Evolutionary conservation across 2,797 vertebrate species (phyloP), one percentile per base, ranked within the genome.

Genomic region (Dendrocincla fuliginosa): DNA sequence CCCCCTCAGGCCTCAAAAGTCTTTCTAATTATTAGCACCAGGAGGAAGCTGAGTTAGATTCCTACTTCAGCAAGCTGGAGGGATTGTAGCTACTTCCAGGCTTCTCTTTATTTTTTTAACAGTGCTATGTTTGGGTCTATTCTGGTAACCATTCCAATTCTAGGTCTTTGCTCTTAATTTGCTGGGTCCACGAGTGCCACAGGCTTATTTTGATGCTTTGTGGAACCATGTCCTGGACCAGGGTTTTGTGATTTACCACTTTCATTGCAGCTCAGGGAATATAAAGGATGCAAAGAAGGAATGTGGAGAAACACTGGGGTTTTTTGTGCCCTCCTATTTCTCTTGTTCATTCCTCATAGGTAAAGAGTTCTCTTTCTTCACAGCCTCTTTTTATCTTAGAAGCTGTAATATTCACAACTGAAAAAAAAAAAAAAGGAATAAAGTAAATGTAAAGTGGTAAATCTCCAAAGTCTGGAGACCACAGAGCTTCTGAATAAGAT

Each of bases 401-500:
- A 73, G 24, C 87, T 89, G 33, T 35, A 94, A 87, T 69, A 90
- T 65, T 93, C 47, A 76, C 61, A 56, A 50, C 41, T 41, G 35
- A 4, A 27, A 53, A 64, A 80, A 89, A 16, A 25, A 89, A 53
- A 23, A 33, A 46, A 13, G 39, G 5, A 18, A 56, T 63, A 82
- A 89, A 75, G 37, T 49, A 39, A 84, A 81, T 47, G 61, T 64
- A 59, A 73, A 85, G 89, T 83, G 67, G 28, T 70, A 91, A 70
- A 82, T 84, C 81, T 93, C 84, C 84, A 41, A 76, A 92, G 84
- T 80, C 81, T 87, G 75, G 73, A 85, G 64, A 67, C 71, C 79
- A 52, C 63, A 79, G 84, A 96, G 87, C 81, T 82, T n/a, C 47
- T 87, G 85, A 86, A 84, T 73, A 35, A 71, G 90, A 50, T 3